Base-by-base conservation (phyloP, 2,797 vertebrate genomes). In the Pygocentrus nattereri region DNA sequence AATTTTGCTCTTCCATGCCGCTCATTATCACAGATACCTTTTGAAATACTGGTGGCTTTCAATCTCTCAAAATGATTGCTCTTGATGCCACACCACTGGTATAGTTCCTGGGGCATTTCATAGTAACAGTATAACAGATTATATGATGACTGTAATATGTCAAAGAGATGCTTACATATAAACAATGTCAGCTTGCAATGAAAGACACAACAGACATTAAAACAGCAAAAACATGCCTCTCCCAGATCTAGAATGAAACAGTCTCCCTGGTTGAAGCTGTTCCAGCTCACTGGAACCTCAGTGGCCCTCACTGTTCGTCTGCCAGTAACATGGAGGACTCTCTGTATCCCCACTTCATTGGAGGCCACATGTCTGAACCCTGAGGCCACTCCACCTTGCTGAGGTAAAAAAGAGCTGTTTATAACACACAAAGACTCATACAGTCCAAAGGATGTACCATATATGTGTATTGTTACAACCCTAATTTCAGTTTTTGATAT, bases 1-100 rank as follows among this genome's bases (percentile, higher is more conserved):
- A 94, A 62, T 19, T 82, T 64, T 82, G 95, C 95, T 0, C 96
- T 94, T 11, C 97, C 96, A 0, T 92, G 94, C n/a, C 96, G 89
- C 85, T 98, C 96, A 0, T 96, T 93, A 87, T 98, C 97, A 41
- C 96, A 95, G 84, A 98, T 97, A 2, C 91, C 93, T 85, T 95
- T 97, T 78, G 96, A 95, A 69, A 98, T 87, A 79, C 93, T 91
- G 0, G 95, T 95, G 79, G 96, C 95, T 91, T 97, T 98, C 67
- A 98, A 90, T 83, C 82, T 94, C 74, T 98, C 96, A 56, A 94
- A 96, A 0, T 70, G 83, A 90, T 96, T 98, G 89, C 95, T 94
- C 4, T 87, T 69, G 34, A 91, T 92, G 73, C 97, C 97, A 16
- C 95, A 97, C 97, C 97, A 98, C 23, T 96, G 96, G 74, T 93